Evolutionary conservation across 2,797 vertebrate species (phyloP).

Genomic region (Tinamus major): DNA sequence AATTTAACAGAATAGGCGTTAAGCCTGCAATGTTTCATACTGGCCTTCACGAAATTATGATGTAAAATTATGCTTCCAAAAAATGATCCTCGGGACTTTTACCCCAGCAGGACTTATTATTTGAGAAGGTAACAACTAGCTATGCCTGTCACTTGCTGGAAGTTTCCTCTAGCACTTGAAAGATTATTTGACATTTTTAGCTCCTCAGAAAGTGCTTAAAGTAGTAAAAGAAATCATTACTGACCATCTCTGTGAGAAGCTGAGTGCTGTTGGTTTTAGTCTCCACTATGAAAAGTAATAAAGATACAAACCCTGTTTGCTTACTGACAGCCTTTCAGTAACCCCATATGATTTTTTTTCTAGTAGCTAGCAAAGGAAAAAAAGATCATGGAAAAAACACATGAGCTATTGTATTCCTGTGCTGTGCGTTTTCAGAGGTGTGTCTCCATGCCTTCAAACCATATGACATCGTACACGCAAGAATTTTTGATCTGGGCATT

Average conservation of each 20-base stretch:
- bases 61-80: neutral
- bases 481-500: neutral
- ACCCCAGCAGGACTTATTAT: neutral
- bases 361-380: neutral
- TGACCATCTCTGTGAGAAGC: neutral
- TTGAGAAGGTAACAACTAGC: neutral
- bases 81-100: neutral
- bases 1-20: neutral
- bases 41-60: neutral
- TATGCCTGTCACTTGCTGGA: neutral
- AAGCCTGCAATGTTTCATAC: neutral
- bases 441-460: neutral
- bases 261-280: neutral
- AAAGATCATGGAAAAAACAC: neutral
- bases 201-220: neutral
- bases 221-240: neutral
- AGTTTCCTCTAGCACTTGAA: neutral
- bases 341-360: accelerated
- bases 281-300: neutral
- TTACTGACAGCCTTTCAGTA: neutral
- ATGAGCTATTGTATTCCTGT: neutral
- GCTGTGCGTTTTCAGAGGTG: neutral
- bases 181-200: neutral
- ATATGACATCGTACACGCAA: accelerated
- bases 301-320: neutral